Percentiles rank a stretch among this genome's conserved stretches.
Conservation (phyloP, 1,140 invertebrate genomes). For the Nasonia giraulti region DNA sequence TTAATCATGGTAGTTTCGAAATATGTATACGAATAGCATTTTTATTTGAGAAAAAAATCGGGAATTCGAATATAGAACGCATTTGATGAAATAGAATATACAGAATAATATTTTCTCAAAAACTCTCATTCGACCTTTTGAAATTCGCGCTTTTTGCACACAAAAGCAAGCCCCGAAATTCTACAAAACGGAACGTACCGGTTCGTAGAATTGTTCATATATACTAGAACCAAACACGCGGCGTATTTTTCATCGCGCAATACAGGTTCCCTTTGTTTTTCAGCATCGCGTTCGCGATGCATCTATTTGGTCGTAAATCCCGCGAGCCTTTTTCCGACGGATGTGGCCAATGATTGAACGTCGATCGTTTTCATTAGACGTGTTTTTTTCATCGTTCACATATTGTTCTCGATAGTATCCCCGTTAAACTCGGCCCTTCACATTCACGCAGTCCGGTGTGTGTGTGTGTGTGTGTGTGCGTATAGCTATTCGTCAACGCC, state of each 20-base stretch:
- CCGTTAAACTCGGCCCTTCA: background rate
- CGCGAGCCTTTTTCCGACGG: slow-evolving; percentile 43
- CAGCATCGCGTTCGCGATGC: background rate
- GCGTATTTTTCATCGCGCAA: background rate
- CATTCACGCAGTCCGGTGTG: background rate
- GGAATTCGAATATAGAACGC: no score
- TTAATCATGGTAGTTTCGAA: no score
- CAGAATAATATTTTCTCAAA: no score
- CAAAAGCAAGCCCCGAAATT: no score
- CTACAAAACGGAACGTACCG: no score
- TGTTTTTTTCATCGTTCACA: background rate
- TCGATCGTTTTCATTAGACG: slow-evolving; percentile 45
- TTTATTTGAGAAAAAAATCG: no score
- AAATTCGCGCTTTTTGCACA: no score
- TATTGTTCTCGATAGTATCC: background rate
- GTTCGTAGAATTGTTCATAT: background rate
- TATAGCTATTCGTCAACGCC: background rate
- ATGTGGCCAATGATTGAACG: slow-evolving; percentile 44
- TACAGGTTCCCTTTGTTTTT: background rate
- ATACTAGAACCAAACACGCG: background rate
- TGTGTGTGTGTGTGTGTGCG: no score
- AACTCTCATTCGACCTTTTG: no score
- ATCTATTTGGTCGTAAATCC: slow-evolving; percentile 11
- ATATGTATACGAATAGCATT: no score
- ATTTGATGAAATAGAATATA: no score